Evolutionary conservation across 2,113 vertebrate genomes (phyloP).

Genomic region (Coregonus clupeaformis): DNA sequence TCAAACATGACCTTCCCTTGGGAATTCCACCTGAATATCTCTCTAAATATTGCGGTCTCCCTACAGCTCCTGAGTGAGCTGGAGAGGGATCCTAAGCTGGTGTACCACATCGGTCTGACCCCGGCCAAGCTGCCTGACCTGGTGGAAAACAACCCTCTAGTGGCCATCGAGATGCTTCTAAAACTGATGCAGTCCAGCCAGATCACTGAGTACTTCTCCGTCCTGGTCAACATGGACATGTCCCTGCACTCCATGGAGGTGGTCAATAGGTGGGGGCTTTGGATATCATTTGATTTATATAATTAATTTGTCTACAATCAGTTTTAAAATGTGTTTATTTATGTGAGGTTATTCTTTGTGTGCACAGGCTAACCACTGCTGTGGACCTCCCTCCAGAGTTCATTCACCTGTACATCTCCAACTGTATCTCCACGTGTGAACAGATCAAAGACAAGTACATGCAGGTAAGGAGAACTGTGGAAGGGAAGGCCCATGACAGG

Average conservation of each 20-base stretch:
- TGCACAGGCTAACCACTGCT: constrained; percentile 89
- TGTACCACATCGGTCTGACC: constrained; percentile 95
- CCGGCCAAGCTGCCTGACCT: constrained; percentile 94
- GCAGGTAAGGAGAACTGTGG: constrained; percentile 83
- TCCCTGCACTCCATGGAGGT: constrained; percentile 99
- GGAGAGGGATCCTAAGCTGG: constrained; percentile 95
- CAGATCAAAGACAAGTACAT: constrained; percentile 99
- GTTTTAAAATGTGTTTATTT: not conserved
- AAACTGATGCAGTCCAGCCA: constrained; percentile 99
- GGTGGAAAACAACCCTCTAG: constrained; percentile 97
- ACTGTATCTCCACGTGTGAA: constrained; percentile 98
- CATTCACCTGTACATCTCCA: constrained; percentile 99
- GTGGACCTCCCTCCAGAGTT: constrained; percentile 98
- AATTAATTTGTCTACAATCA: too few species aligned
- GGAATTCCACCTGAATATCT: not conserved
- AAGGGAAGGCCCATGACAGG: not conserved
- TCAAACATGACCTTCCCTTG: not conserved
- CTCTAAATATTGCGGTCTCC: not conserved
- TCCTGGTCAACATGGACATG: constrained; percentile 99
- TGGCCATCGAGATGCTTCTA: constrained; percentile 97
- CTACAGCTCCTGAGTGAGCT: constrained; percentile 90
- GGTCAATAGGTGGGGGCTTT: constrained; percentile 88
- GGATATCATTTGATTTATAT: not conserved
- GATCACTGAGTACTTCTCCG: constrained; percentile 98
- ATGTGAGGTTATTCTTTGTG: not conserved